These are phyloP conservation scores for Malachius bipustulatus DNA, from an alignment of 2,888 invertebrate genomes.

Conservation along the genomic window DNA sequence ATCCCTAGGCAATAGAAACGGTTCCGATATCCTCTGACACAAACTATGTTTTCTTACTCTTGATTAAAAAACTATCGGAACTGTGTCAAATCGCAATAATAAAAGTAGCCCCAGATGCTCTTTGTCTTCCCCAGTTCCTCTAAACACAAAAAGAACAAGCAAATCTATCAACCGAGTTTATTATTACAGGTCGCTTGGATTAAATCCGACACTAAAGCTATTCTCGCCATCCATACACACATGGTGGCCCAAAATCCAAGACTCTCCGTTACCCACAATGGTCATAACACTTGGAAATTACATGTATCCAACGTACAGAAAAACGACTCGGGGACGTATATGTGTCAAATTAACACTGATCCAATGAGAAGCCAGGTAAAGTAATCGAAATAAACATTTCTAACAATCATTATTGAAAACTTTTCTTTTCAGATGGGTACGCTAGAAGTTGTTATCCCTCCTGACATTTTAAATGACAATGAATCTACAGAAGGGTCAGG, in stretches of 20 bases:
- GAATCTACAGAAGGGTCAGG: conserved; percentile 55
- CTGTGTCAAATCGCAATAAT: no score
- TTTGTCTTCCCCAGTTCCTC: no score
- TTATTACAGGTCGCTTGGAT: conserved; percentile 75
- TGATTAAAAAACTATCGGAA: no score
- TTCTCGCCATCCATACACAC: conserved; percentile 78
- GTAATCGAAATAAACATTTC: conserved; percentile 13
- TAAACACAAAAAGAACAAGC: no score
- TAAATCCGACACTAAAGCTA: conserved; percentile 81
- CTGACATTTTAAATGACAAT: conserved; percentile 72
- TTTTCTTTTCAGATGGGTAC: conserved; percentile 59
- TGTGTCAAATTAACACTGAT: conserved; percentile 89
- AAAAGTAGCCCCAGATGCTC: no score
- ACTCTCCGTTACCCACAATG: conserved; percentile 79
- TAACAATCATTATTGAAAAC: conserved; percentile 5
- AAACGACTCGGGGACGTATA: conserved; percentile 85
- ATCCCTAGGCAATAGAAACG: no score
- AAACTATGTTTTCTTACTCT: no score
- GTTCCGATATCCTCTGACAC: no score
- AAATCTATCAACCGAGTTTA: no score
- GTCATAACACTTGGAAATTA: conserved; percentile 88
- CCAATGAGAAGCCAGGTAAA: conserved; percentile 81
- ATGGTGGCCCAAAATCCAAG: conserved; percentile 82
- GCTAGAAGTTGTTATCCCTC: conserved; percentile 76
- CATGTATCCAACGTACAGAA: conserved; percentile 83